Base-by-base conservation (phyloP, 2,797 vertebrate genomes). In the Lagocephalus sceleratus region DNA sequence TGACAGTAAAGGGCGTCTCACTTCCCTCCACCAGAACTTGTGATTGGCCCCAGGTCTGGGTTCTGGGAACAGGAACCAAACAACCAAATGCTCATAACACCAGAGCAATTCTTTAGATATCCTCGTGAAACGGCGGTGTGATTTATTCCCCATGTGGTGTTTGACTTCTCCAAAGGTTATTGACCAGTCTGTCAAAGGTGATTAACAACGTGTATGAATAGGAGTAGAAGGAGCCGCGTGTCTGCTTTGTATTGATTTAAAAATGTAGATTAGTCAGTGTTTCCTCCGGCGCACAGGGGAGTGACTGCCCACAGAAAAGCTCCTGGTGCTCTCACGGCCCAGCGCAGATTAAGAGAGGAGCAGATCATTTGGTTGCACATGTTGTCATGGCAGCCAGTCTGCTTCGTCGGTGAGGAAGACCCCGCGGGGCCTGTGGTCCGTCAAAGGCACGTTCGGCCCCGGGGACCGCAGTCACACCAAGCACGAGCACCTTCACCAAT, bases 371-470 rank as follows among this genome's bases (percentile, higher is more conserved):
- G 39, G 50, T 61, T 47, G 35, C 29, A 26, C 20, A 7, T 44
- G 61, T 54, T 68, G 26, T 74, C 60, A 58, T 43, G 49, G 47
- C 60, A 68, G 5, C 10, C 67, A 68, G 46, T 20, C 29, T 48
- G 49, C 0, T 19, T 51, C 58, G 78, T 71, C 70, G 55, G 39
- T 35, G 17, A 60, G 50, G 40, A 57, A 50, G 46, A 32, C 12
- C 51, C 81, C 74, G 60, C 57, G 26, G 39, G 29, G 47, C 2
- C 5, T 53, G 45, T 69, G 53, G 46, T 71, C 38, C 48, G 52
- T 26, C 23, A 5, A 21, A 59, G 44, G 60, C 51, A 63, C 56
- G 79, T 67, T 71, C 71, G 79, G 66, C 67, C 65, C 77, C 5
- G 7, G 32, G 47, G 63, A 53, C 47, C 21, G 54, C 22, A 0